Evolutionary conservation across 2,888 invertebrate genomes (phyloP), one percentile per base, ranked within the genome.

Genomic region (Strigamia crassipes): DNA sequence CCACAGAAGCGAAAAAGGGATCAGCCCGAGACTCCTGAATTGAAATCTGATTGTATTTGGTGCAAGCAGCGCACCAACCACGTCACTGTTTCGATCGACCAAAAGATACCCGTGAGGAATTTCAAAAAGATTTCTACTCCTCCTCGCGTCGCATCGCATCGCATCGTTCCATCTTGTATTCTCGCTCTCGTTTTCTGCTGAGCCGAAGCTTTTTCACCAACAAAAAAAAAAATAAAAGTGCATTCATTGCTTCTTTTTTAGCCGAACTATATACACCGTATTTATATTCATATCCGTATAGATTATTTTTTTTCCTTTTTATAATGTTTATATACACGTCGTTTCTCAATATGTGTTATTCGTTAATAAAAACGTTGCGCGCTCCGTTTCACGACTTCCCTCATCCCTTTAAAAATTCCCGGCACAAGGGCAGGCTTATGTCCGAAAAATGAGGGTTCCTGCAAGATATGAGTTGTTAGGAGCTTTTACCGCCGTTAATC

Each of bases 1-100:
- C 51, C 51, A 51, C 51, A 51, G 51, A 51, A 18, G 51, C 51
- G 51, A 51, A 51, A 51, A 51, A 51, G 51, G 51, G 51, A 51
- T 51, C 51, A 51, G 51, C 51, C 51, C 6, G 51, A 51, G 51
- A 51, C 51, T 51, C 51, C 51, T 51, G 51, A 51, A 51, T 51
- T 51, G 51, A 51, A 51, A 51, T 51, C 51, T 51, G 51, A 51
- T 51, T 51, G 51, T 51, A 51, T 51, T 51, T 51, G 51, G 51
- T 51, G 51, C n/a, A 51, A 18, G 51, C 51, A 51, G 51, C 13
- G 18, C n/a, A 51, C 10, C 51, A 51, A 51, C 51, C 51, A 51
- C 51, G 51, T 13, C 51, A 51, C 51, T 51, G 51, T 51, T 13
- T 51, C 51, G 51, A 51, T 51, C 51, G 51, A 51, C 51, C 51